Evolutionary conservation across 2,113 vertebrate species (phyloP).

Genomic region (Chaetorhynchus papuensis): DNA sequence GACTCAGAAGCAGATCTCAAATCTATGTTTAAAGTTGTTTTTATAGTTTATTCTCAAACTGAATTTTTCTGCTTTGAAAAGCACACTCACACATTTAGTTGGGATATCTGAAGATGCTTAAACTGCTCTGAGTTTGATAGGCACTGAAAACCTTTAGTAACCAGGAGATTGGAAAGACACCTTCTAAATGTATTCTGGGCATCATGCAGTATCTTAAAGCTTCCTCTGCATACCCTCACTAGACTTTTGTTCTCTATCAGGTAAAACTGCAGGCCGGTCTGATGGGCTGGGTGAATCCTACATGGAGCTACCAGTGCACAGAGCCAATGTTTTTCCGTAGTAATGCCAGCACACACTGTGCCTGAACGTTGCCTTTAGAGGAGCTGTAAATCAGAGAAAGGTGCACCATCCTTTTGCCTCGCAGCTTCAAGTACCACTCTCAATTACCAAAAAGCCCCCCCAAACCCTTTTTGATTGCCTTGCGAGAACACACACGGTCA

Average conservation of each 20-base stretch:
- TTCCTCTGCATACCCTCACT: neutral
- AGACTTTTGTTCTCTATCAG: too few species aligned
- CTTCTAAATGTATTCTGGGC: neutral
- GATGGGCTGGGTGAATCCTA: neutral
- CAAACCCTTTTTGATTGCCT: neutral
- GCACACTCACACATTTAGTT: neutral
- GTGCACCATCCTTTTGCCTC: neutral
- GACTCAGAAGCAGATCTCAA: neutral
- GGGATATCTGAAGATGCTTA: neutral
- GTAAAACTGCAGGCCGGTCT: neutral
- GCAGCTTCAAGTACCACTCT: neutral
- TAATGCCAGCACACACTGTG: neutral
- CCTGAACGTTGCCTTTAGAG: neutral
- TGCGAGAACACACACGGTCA: neutral
- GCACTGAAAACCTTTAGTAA: neutral
- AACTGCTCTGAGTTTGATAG: neutral
- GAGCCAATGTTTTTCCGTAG: accelerated
- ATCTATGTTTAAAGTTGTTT: neutral
- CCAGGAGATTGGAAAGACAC: neutral
- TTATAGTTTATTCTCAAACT: neutral
- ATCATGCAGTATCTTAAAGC: neutral
- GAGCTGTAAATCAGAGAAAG: neutral
- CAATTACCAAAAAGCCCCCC: neutral
- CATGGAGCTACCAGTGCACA: accelerated
- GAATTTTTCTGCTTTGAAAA: neutral